A percentile compares a stretch with the other conserved stretches of the same genome.
Conservation (phyloP, 2,888 invertebrate species). For the Rhamnusium bicolor region DNA sequence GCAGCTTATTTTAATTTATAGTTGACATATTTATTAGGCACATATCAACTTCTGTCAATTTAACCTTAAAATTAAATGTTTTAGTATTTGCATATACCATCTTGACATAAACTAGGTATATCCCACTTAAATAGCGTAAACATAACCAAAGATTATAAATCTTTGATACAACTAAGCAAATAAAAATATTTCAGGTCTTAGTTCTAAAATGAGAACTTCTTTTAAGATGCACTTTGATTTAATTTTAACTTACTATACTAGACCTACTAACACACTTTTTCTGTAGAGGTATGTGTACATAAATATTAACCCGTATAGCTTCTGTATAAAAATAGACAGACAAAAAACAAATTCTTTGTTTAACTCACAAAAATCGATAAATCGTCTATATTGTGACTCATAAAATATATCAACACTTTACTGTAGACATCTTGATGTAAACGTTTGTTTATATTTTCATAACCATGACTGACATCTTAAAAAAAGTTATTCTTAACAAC, state of each 20-base stretch:
- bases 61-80: neutral
- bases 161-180: neutral
- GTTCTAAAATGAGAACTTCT: slow-evolving; percentile 15
- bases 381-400: slow-evolving; percentile 8
- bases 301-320: slow-evolving; percentile 25
- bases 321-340: slow-evolving; percentile 33
- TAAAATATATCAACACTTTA: slow-evolving; percentile 7
- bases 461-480: neutral
- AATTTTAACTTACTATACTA: slow-evolving; percentile 38
- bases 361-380: slow-evolving; percentile 5
- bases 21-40: slow-evolving; percentile 6
- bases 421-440: neutral
- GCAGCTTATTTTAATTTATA: neutral
- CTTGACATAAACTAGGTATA: neutral
- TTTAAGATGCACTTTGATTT: slow-evolving; percentile 9
- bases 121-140: neutral
- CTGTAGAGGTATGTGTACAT: slow-evolving; percentile 25
- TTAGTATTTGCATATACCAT: neutral
- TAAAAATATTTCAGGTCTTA: neutral
- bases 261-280: slow-evolving; percentile 53
- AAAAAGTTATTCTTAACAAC: neutral
- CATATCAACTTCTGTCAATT: slow-evolving; percentile 4
- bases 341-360: slow-evolving; percentile 11
- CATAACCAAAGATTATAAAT: too few species aligned
- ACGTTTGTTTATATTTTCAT: slow-evolving; percentile 6